These are phyloP conservation scores for Lepidurus apus DNA, from an alignment of 1,140 invertebrate genomes.

Conservation along the genomic window DNA sequence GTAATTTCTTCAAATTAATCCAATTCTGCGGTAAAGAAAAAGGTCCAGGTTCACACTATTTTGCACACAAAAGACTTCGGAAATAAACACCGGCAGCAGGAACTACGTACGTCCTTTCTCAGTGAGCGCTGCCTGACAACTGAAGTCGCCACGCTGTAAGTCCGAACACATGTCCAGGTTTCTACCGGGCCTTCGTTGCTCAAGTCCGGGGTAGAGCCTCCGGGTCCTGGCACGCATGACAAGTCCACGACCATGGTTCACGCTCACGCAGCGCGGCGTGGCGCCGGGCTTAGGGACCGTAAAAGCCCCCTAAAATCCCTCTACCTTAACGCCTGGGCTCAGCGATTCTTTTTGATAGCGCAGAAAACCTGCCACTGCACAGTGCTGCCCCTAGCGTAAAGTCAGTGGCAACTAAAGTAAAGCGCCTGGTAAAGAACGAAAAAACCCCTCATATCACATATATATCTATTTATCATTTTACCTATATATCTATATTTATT, in stretches of 20 bases:
- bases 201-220: not conserved
- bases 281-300: slow-evolving; percentile 12
- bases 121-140: not conserved
- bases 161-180: slow-evolving; percentile 8
- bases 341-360: not conserved
- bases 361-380: not conserved
- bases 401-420: not conserved
- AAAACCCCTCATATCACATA: not conserved
- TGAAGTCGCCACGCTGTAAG: not conserved
- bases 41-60: not conserved
- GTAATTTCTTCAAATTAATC: not conserved
- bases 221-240: not conserved
- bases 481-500: not conserved
- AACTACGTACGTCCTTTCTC: not conserved
- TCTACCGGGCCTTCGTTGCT: not conserved
- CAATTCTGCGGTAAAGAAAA: not conserved
- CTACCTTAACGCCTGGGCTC: slow-evolving; percentile 13
- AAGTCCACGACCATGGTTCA: not conserved
- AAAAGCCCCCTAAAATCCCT: slow-evolving; percentile 17
- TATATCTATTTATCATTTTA: no score
- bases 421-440: not conserved
- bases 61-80: not conserved
- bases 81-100: not conserved
- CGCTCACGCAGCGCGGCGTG: slow-evolving; percentile 1
- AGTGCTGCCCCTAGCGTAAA: slow-evolving; percentile 3